These are phyloP conservation scores for Diploscapter pachys DNA, from an alignment of 1,140 invertebrate genomes.

Conservation along the genomic window DNA sequence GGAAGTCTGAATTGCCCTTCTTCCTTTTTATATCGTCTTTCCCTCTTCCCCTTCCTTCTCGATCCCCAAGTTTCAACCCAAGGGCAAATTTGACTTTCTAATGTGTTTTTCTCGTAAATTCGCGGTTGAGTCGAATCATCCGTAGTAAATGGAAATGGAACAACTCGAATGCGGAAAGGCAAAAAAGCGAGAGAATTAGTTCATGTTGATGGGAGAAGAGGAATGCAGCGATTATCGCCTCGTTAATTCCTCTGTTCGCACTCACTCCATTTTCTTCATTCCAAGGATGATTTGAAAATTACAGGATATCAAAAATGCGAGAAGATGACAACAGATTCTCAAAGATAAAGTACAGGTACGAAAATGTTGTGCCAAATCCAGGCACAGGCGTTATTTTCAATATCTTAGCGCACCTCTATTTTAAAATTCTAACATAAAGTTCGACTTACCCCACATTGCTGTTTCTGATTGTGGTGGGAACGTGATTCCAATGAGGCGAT, in stretches of 20 bases:
- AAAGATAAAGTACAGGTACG: not conserved
- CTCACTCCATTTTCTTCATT: not conserved
- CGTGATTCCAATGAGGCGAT: conserved; percentile 6
- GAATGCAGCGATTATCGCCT: not conserved
- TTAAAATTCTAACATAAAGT: not conserved
- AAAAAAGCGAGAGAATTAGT: no score
- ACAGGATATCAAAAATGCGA: not conserved
- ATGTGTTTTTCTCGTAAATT: no score
- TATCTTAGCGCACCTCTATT: not conserved
- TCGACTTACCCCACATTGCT: conserved; percentile 11
- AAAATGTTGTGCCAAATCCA: not conserved
- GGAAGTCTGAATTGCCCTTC: not conserved
- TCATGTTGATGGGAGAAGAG: no score
- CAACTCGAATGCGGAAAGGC: no score
- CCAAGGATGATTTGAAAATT: not conserved
- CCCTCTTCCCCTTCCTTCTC: not conserved
- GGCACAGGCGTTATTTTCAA: not conserved
- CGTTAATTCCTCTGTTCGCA: not conserved
- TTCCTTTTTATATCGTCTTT: not conserved
- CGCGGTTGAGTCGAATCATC: no score
- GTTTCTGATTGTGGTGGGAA: conserved; percentile 4
- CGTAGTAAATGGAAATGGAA: no score
- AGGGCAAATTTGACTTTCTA: not conserved
- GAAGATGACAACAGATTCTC: not conserved
- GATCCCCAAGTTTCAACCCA: not conserved